Evolutionary conservation across 1,140 invertebrate genomes (phyloP).

Genomic region (Aethina tumida): DNA sequence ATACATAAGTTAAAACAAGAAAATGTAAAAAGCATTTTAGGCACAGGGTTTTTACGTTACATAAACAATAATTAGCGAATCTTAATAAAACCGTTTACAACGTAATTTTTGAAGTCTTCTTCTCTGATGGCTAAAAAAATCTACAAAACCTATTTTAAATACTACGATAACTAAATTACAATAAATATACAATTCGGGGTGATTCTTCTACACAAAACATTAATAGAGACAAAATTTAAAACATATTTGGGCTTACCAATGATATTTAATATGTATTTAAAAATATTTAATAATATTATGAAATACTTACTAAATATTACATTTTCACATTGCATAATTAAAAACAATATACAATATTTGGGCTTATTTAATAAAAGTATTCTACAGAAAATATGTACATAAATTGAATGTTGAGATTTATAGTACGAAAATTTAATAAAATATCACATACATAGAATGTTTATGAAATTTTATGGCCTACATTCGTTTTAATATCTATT

Average conservation of each 20-base stretch:
- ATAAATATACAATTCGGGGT: not conserved
- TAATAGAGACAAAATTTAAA: not conserved
- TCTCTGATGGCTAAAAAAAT: conserved; percentile 17
- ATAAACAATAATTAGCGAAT: conserved; percentile 11
- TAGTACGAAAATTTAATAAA: not conserved
- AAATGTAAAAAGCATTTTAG: conserved; percentile 20
- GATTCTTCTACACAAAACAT: conserved; percentile 1
- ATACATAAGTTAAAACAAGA: conserved; percentile 12
- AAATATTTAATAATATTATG: conserved; percentile 2
- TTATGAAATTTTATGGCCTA: not conserved
- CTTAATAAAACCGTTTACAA: conserved; percentile 11
- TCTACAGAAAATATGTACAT: not conserved
- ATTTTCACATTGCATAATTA: not conserved
- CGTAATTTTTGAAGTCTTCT: conserved; percentile 15
- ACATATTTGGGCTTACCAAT: conserved; percentile 1
- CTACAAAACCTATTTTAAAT: conserved; percentile 11
- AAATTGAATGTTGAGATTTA: not conserved
- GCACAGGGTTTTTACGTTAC: conserved; percentile 18
- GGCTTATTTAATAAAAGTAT: not conserved
- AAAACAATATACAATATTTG: not conserved
- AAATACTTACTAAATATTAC: not conserved
- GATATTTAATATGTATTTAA: conserved; percentile 4
- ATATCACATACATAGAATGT: not conserved
- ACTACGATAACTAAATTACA: conserved; percentile 1
- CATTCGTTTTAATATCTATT: not conserved